phyloP scores from a whole-genome alignment of 2,888 invertebrate species.

The Nomada goodeniana region DNA sequence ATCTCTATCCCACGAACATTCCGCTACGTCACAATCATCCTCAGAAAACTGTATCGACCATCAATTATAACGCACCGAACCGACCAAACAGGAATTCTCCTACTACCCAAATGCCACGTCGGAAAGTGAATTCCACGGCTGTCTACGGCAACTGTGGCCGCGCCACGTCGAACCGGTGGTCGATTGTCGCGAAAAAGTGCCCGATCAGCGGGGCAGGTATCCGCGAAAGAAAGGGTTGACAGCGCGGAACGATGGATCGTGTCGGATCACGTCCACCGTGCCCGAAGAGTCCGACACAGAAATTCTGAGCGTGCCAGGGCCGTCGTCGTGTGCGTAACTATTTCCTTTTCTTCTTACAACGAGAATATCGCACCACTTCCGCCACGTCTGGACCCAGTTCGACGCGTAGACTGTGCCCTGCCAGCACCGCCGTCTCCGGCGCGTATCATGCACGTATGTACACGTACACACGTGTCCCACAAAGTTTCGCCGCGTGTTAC shows the following conservation, averaged over 20 bases:
- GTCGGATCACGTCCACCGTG: slow-evolving; percentile 42
- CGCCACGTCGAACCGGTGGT: slow-evolving; percentile 35
- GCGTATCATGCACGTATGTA: slow-evolving; percentile 52
- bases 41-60: background rate
- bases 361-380: slow-evolving; percentile 51
- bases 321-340: slow-evolving; percentile 28
- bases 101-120: slow-evolving; percentile 16
- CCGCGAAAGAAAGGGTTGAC: slow-evolving; percentile 45
- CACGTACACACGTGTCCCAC: slow-evolving; percentile 41
- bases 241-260: slow-evolving; percentile 55
- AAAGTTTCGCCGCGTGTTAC: slow-evolving; percentile 48
- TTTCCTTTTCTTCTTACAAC: slow-evolving; percentile 1
- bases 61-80: background rate
- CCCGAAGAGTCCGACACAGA: slow-evolving; percentile 38
- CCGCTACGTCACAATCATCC: background rate
- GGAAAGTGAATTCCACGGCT: slow-evolving; percentile 31
- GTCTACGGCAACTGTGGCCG: background rate
- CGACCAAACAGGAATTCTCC: background rate
- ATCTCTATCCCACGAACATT: background rate
- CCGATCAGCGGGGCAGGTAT: slow-evolving; percentile 36
- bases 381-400: slow-evolving; percentile 43
- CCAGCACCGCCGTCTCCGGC: slow-evolving; percentile 66
- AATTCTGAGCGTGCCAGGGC: slow-evolving; percentile 26
- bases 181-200: slow-evolving; percentile 44
- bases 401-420: slow-evolving; percentile 61